Percentiles rank a stretch among this genome's conserved stretches.
These are phyloP conservation scores for Catocala sponsa DNA, from an alignment of 2,888 invertebrate genomes.

Conservation along the genomic window DNA sequence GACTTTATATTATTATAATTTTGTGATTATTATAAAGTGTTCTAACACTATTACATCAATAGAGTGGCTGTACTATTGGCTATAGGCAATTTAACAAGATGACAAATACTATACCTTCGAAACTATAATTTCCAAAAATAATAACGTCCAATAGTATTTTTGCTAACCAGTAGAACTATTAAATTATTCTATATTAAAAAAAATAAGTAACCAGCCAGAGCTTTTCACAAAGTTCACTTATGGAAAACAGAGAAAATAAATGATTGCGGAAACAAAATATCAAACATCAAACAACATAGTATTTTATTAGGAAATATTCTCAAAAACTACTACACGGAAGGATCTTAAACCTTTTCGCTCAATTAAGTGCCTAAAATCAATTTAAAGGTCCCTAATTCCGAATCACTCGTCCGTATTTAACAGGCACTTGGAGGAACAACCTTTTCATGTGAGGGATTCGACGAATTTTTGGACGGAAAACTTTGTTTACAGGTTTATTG, in stretches of 20 bases:
- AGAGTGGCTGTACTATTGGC: too few relatives aligned
- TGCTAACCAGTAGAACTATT: too few relatives aligned
- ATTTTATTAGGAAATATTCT: neutral
- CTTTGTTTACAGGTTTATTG: neutral
- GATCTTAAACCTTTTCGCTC: slow-evolving; percentile 34
- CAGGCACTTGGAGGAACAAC: slow-evolving; percentile 33
- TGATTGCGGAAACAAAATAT: neutral
- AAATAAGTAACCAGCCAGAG: too few relatives aligned
- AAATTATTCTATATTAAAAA: too few relatives aligned
- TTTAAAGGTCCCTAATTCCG: slow-evolving; percentile 45
- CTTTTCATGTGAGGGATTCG: slow-evolving; percentile 34
- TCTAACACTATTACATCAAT: too few relatives aligned
- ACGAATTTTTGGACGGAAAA: slow-evolving; percentile 17
- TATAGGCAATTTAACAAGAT: too few relatives aligned
- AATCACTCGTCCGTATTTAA: slow-evolving; percentile 46
- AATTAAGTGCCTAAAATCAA: slow-evolving; percentile 52
- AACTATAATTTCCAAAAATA: too few relatives aligned
- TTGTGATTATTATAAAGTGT: too few relatives aligned
- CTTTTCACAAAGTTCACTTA: too few relatives aligned
- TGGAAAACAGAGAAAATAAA: neutral
- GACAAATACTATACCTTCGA: too few relatives aligned
- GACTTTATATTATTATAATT: too few relatives aligned
- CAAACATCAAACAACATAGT: neutral
- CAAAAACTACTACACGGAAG: slow-evolving; percentile 22
- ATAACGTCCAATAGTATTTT: too few relatives aligned